Evolutionary conservation across 2,797 vertebrate species (phyloP).

Genomic region (Leontopithecus rosalia): DNA sequence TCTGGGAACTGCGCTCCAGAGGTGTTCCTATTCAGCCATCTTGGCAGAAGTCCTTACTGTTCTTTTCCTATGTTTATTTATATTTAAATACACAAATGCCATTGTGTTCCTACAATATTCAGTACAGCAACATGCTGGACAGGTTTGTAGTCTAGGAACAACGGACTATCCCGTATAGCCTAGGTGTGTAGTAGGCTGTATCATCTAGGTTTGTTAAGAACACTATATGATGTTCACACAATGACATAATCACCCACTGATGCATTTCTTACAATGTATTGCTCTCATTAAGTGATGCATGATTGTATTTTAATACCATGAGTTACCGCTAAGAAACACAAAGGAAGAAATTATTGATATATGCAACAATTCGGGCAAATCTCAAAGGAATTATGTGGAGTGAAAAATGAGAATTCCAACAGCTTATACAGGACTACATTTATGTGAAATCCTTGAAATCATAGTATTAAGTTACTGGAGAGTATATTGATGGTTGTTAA

Average conservation of each 20-base stretch:
- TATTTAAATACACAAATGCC: not conserved
- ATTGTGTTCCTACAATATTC: not conserved
- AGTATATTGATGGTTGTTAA: not conserved
- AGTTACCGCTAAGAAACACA: not conserved
- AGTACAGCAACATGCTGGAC: not conserved
- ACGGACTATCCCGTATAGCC: not conserved
- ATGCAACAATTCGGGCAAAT: not conserved
- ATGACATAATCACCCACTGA: not conserved
- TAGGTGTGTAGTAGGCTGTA: not conserved
- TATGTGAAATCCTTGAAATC: not conserved
- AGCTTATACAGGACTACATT: not conserved
- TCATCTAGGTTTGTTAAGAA: not conserved
- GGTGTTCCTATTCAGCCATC: too few relatives aligned
- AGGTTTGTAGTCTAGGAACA: not conserved
- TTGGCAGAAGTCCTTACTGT: too few relatives aligned
- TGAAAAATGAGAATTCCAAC: not conserved
- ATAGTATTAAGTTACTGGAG: not conserved
- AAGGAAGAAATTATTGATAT: not conserved
- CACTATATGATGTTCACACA: not conserved
- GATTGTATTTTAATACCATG: not conserved
- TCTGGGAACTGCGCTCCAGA: too few relatives aligned
- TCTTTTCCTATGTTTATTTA: not conserved
- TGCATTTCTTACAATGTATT: not conserved
- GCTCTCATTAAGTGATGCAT: not conserved
- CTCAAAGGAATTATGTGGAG: not conserved